Percentiles rank a stretch among this genome's conserved stretches.
phyloP scores from a whole-genome alignment of 1,140 invertebrate genomes.

The Leptopilina clavipes region DNA sequence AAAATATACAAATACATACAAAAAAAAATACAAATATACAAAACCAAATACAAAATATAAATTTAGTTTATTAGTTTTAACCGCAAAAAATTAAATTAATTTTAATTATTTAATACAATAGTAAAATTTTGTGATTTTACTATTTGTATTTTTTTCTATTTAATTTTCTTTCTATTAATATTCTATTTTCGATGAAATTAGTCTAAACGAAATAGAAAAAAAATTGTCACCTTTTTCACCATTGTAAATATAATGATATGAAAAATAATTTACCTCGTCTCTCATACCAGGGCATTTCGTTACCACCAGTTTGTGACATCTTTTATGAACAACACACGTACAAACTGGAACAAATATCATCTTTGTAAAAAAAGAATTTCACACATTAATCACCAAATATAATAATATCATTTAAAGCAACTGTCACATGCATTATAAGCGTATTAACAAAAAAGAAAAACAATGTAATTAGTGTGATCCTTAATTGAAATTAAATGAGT shows the following conservation, averaged over 20 bases:
- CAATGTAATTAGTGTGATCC: background rate
- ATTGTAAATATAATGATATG: slow-evolving; percentile 53
- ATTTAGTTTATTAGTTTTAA: too few species aligned
- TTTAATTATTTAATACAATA: too few species aligned
- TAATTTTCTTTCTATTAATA: too few species aligned
- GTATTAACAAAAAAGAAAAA: background rate
- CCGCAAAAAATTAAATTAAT: too few species aligned
- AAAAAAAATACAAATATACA: too few species aligned
- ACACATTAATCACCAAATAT: background rate
- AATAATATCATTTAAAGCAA: slow-evolving; percentile 15
- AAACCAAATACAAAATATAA: too few species aligned
- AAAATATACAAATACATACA: slow-evolving; percentile 47
- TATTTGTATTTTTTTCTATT: too few species aligned
- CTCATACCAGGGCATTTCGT: slow-evolving; percentile 97
- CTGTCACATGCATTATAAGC: slow-evolving; percentile 13
- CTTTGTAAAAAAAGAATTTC: background rate
- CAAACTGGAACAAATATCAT: slow-evolving; percentile 84
- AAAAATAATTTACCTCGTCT: slow-evolving; percentile 81
- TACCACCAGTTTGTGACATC: slow-evolving; percentile 94
- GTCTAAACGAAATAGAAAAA: too few species aligned
- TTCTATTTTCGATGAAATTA: too few species aligned
- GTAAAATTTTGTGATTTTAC: too few species aligned
- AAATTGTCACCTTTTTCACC: too few species aligned
- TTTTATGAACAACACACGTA: slow-evolving; percentile 98
- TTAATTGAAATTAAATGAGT: slow-evolving; percentile 7